Base-by-base conservation (phyloP, 2,888 invertebrate genomes). In the Drosophila melanocephala region DNA sequence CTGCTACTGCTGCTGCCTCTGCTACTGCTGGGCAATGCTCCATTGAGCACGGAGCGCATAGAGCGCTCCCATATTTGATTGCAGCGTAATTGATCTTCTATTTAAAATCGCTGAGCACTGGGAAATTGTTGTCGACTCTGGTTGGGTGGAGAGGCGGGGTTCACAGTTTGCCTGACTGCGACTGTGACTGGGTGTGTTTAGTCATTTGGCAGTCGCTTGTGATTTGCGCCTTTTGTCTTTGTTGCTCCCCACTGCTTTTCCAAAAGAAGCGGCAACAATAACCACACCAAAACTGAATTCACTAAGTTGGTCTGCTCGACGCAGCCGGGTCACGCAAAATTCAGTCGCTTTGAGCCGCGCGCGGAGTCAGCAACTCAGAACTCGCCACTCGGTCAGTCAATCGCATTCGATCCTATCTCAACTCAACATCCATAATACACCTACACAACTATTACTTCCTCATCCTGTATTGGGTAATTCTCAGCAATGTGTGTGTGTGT, bases 341-440 rank as follows among this genome's bases (percentile, higher is more conserved):
- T 91, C 87, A 92, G 92, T 92, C 91, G 91, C 89, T 84, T 87
- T 77, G 83, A 86, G 89, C 84, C 91, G 87, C 84, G 91, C 91
- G 91, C 89, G 90, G 83, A 91, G 91, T 90, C 90, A 91, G 91
- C 92, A 84, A 71, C 84, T 84, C 67, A 44, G 47, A 47, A 47
- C 47, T 47, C 7, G 47, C 47, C 47, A 47, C 26, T 26, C 42
- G 42, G 42, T 42, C 42, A 10, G 10, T 42, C 10, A n/a, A 42
- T n/a, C 42, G 42, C 42, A n/a, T 10, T 5, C 50, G 39, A 52
- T 57, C 51, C 51, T 16, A 63, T 37, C 28, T 30, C 12, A 64
- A 60, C n/a, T 19, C 5, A 32, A 16, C 12, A 42, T n/a, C 3
- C 35, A 19, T 32, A 28, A 14, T 6, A 37, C 28, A 19, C 3